These are phyloP conservation scores for Poecilia picta DNA, from an alignment of 2,797 vertebrate genomes.

Conservation along the genomic window DNA sequence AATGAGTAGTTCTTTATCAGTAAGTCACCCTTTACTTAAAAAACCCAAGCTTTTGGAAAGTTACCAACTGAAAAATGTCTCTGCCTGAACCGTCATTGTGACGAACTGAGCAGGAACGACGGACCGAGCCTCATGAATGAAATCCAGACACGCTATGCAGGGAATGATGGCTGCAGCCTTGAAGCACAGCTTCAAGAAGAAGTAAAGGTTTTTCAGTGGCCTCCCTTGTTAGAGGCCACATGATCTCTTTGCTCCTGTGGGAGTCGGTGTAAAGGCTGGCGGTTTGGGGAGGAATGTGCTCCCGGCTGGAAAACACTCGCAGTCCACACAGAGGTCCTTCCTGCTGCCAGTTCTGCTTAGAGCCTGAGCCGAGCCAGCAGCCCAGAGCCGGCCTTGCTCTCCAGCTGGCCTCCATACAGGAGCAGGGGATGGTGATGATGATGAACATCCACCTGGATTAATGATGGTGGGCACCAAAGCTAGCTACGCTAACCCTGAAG, in stretches of 20 bases:
- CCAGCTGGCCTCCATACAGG: slow-evolving; percentile 42
- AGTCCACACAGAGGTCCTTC: slow-evolving; percentile 47
- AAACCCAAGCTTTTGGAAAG: not conserved
- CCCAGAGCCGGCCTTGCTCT: slow-evolving; percentile 59
- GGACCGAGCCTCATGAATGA: slow-evolving; percentile 23
- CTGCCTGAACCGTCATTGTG: slow-evolving; percentile 8
- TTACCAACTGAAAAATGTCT: not conserved
- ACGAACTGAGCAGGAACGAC: slow-evolving; percentile 44
- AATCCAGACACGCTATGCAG: slow-evolving; percentile 34
- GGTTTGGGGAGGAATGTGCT: slow-evolving; percentile 68
- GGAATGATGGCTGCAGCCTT: slow-evolving; percentile 22
- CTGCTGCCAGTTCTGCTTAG: slow-evolving; percentile 44
- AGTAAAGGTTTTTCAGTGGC: slow-evolving; percentile 42
- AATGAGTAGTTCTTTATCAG: not conserved
- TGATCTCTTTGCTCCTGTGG: slow-evolving; percentile 63
- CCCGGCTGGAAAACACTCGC: slow-evolving; percentile 70
- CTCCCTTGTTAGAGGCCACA: slow-evolving; percentile 69
- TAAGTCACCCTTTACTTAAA: not conserved
- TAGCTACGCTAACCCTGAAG: too few relatives aligned
- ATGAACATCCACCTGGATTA: slow-evolving; percentile 31
- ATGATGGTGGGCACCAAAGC: slow-evolving; percentile 8
- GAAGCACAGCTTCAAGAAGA: slow-evolving; percentile 30
- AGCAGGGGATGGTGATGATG: not conserved
- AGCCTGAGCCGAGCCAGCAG: slow-evolving; percentile 25
- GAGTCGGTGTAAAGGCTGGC: slow-evolving; percentile 53